These are phyloP conservation scores for Noctua pronuba DNA, from an alignment of 2,888 invertebrate species.

Conservation along the genomic window DNA sequence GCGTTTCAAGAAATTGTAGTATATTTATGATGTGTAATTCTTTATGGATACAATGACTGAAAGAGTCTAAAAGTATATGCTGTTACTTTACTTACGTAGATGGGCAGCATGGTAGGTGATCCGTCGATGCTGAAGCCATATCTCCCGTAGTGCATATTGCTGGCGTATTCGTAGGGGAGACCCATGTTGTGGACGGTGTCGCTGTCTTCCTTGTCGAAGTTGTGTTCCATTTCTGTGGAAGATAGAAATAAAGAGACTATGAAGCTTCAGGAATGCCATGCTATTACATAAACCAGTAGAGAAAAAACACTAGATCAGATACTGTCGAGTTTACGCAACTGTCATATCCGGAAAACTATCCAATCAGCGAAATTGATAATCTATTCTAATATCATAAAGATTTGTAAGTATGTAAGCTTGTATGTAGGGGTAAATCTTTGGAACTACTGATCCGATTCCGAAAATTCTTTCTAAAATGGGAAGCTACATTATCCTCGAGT, in stretches of 20 bases:
- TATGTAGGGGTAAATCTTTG: no score
- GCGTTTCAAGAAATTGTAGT: neutral
- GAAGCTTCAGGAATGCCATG: neutral
- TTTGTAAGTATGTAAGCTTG: no score
- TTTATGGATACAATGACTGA: neutral
- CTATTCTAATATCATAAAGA: no score
- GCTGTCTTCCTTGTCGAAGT: slow-evolving; percentile 89
- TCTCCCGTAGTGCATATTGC: slow-evolving; percentile 92
- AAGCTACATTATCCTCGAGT: no score
- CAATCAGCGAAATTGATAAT: neutral
- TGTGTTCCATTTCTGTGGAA: slow-evolving; percentile 70
- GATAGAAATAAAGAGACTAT: neutral
- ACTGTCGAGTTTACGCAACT: neutral
- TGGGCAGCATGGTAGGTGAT: slow-evolving; percentile 90
- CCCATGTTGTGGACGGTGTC: slow-evolving; percentile 90
- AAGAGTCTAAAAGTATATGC: no score
- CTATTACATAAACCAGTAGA: neutral
- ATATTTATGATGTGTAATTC: neutral
- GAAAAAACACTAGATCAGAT: neutral
- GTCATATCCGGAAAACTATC: neutral
- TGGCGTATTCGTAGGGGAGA: slow-evolving; percentile 91
- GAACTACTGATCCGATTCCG: no score
- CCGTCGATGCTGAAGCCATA: slow-evolving; percentile 91
- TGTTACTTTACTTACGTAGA: slow-evolving; percentile 63
- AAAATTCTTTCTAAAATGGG: no score